Evolutionary conservation across 1,140 invertebrate species (phyloP), one percentile per base, ranked within the genome.

Genomic region (Vanessa atalanta): DNA sequence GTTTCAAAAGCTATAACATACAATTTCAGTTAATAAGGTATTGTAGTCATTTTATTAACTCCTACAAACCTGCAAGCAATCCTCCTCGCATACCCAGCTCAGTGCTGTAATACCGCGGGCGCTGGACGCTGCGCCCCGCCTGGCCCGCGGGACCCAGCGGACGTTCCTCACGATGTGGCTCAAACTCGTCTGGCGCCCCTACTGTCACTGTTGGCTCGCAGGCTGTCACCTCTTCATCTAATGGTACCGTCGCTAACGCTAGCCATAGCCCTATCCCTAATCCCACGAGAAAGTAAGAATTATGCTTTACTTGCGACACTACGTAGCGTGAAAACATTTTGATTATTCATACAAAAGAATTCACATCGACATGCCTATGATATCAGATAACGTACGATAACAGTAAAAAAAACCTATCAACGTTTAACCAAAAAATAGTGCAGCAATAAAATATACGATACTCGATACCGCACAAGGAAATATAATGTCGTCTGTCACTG

Each of bases 51-150:
- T 43, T 72, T 2, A 11, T 23, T 57, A 51, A 5, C 20, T 61
- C 5, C 26, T 60, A 55, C 61, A 68, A 43, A 79, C 96, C 97
- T 20, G 98, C 95, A 82, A 99, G 96, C n/a, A 98, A 86, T 47
- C 83, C 83, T 50, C 78, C 73, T 61, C 96, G 94, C 63, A 99
- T 98, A 2, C 97, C 97, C 47, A 99, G 94, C 91, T 99, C 98
- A 0, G 97, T 98, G 14, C 97, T 97, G 88, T 98, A 98, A 93
- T 98, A 99, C 47, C 98, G 94, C 1, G 98, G 98, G 8, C 98
- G 94, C 47, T 96, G 92, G 66, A 97, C 88, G 77, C 86, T 93
- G 60, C 91, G 87, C 0, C 85, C 91, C 0, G 83, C 82, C 43
- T 83, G 79, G 11, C 80, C 81, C 15, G 84, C 84, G 7, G 83